Evolutionary conservation across 92 coral and sea anemone species (phyloP).

Genomic region (Micromussa lordhowensis): DNA sequence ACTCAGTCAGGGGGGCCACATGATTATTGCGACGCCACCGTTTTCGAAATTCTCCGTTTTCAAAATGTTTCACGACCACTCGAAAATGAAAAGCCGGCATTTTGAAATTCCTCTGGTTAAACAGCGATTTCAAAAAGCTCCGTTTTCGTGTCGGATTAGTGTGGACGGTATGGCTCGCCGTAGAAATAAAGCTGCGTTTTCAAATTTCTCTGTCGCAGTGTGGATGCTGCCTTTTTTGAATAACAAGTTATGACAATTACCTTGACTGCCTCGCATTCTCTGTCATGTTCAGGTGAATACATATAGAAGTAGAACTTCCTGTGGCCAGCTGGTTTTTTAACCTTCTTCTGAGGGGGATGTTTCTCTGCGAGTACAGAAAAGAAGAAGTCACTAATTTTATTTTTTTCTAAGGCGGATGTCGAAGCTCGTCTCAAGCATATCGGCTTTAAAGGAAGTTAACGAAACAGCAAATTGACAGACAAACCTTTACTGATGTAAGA

Average conservation of each 20-base stretch:
- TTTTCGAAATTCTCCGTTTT: too few relatives aligned
- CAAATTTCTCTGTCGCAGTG: too few relatives aligned
- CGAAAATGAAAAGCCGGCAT: too few relatives aligned
- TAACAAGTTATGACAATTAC: slow-evolving; percentile 14
- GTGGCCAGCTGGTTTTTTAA: slow-evolving; percentile 8
- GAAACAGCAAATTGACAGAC: not conserved
- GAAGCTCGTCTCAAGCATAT: not conserved
- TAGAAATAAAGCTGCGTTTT: too few relatives aligned
- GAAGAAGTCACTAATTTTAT: not conserved
- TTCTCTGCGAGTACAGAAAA: slow-evolving; percentile 10
- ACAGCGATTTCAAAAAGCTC: too few relatives aligned
- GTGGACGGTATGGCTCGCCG: too few relatives aligned
- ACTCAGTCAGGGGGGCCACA: too few relatives aligned
- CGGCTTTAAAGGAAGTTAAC: not conserved
- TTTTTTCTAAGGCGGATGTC: not conserved
- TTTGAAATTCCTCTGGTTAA: too few relatives aligned
- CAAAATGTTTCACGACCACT: too few relatives aligned
- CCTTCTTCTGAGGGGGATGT: not conserved
- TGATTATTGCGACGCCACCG: too few relatives aligned
- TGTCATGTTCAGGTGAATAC: slow-evolving; percentile 76
- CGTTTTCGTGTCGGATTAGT: too few relatives aligned
- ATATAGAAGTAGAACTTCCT: slow-evolving; percentile 71
- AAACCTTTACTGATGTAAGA: slow-evolving; percentile 6
- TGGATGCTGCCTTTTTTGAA: not conserved
- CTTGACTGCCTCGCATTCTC: slow-evolving; percentile 78